Percentiles rank a stretch among this genome's conserved stretches.
Conservation (phyloP, 2,888 invertebrate genomes). For the Rhabditoides inermis region DNA sequence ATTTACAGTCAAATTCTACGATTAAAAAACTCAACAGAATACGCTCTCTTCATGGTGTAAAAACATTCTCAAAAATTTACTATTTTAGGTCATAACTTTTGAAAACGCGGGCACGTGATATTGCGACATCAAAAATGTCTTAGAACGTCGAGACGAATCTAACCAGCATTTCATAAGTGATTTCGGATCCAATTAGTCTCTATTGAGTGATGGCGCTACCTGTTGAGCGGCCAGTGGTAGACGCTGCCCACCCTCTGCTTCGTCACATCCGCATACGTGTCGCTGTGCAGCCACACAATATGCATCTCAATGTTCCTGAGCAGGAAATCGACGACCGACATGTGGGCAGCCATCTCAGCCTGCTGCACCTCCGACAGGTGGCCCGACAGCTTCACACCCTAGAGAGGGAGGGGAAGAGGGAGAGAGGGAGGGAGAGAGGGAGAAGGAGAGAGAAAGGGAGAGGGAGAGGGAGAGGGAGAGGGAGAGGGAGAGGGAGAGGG, state of each 20-base stretch:
- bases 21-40: no score
- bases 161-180: background rate
- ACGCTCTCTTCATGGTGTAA: no score
- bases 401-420: constrained; percentile 11
- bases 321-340: constrained; percentile 72
- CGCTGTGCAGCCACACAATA: constrained; percentile 75
- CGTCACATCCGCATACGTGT: constrained; percentile 70
- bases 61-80: no score
- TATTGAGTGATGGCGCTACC: constrained; percentile 71
- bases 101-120: no score
- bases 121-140: no score
- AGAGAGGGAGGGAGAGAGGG: no score
- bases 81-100: no score
- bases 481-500: no score
- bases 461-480: no score
- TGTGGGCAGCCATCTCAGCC: constrained; percentile 85
- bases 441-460: no score
- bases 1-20: no score
- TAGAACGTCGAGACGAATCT: no score
- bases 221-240: constrained; percentile 84
- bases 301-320: constrained; percentile 84
- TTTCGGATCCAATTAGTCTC: constrained; percentile 62
- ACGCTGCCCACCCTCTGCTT: constrained; percentile 76
- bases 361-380: constrained; percentile 69
- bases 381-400: constrained; percentile 69